phyloP scores from a whole-genome alignment of 2,113 vertebrate species.

The Mesembrinibis cayennensis region DNA sequence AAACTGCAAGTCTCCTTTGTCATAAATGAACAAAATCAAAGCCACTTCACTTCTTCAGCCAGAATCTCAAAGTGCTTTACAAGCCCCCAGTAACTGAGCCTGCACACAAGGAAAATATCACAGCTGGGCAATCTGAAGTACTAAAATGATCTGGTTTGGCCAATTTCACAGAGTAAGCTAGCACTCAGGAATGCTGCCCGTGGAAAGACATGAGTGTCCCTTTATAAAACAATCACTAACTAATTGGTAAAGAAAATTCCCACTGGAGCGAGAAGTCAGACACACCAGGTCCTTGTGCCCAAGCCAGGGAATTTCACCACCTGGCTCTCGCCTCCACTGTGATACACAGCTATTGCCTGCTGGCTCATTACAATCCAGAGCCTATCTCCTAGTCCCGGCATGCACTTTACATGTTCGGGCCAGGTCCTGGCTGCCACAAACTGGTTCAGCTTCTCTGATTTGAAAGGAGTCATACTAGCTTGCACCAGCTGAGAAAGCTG shows the following conservation, averaged over 20 bases:
- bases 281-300: not conserved
- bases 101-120: not conserved
- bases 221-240: not conserved
- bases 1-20: not conserved
- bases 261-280: not conserved
- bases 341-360: not conserved
- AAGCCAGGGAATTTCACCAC: conserved; percentile 37
- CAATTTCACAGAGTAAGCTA: not conserved
- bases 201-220: not conserved
- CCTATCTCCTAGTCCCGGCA: conserved; percentile 1
- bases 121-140: not conserved
- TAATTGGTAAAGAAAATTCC: conserved; percentile 20
- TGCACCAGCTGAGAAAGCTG: conserved; percentile 6
- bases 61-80: conserved; percentile 32
- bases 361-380: not conserved
- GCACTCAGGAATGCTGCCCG: not conserved
- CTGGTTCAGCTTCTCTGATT: conserved; percentile 23
- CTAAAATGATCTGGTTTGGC: not conserved
- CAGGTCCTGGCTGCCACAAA: conserved; percentile 7
- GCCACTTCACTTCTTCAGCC: not conserved
- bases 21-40: conserved; percentile 2
- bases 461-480: not conserved
- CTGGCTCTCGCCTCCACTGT: conserved; percentile 2
- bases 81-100: not conserved
- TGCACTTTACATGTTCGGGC: conserved; percentile 2